Conservation (phyloP, 1,140 invertebrate species). For the Tetragonula clypearis region DNA sequence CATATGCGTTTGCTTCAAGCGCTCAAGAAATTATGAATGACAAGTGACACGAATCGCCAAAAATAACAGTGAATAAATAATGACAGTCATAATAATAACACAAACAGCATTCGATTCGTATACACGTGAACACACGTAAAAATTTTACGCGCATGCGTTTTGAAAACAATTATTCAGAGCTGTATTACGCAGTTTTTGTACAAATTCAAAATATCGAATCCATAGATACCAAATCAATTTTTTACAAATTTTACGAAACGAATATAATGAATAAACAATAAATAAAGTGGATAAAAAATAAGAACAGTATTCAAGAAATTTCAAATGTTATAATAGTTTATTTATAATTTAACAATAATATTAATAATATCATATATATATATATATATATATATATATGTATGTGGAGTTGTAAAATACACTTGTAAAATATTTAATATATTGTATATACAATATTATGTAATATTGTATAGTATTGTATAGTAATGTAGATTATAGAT, state of each 20-base stretch:
- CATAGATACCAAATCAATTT: too few relatives aligned
- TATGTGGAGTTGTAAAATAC: not conserved
- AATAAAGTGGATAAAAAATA: not conserved
- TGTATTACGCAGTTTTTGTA: not conserved
- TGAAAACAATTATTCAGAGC: not conserved
- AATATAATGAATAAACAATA: not conserved
- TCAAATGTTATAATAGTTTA: not conserved
- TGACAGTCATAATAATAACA: slow-evolving; percentile 19
- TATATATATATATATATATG: not conserved
- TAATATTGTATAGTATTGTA: too few relatives aligned
- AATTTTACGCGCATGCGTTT: slow-evolving; percentile 40
- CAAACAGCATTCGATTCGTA: not conserved
- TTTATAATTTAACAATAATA: not conserved
- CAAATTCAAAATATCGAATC: not conserved
- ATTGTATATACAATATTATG: not conserved
- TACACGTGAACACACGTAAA: not conserved
- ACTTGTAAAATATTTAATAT: not conserved
- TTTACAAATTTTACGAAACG: not conserved
- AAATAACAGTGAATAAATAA: slow-evolving; percentile 60
- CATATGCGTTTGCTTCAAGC: not conserved
- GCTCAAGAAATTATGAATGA: not conserved
- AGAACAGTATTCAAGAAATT: not conserved
- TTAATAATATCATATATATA: not conserved
- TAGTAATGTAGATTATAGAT: not conserved
- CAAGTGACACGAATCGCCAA: slow-evolving; percentile 35